These are phyloP conservation scores for Trachythela sp. DNA, from an alignment of 64 coral and sea anemone species.

Conservation along the genomic window DNA sequence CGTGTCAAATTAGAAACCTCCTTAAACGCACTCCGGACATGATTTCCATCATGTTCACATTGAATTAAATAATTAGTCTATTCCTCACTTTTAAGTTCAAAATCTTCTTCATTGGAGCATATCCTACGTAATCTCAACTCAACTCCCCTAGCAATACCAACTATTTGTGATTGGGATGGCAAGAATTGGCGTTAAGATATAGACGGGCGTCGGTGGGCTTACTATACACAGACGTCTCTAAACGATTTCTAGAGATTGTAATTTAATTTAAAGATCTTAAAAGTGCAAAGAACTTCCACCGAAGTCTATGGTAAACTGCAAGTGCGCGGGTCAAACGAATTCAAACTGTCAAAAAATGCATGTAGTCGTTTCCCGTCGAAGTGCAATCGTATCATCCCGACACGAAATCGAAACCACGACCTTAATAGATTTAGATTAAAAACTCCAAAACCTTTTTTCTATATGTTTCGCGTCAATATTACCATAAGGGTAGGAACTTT, in stretches of 20 bases:
- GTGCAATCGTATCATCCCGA: background rate
- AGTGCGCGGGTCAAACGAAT: background rate
- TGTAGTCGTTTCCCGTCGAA: background rate
- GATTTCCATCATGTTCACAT: background rate
- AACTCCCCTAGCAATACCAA: background rate
- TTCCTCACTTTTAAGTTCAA: background rate
- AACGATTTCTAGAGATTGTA: background rate
- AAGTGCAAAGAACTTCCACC: background rate
- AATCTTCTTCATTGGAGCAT: background rate
- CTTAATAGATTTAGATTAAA: background rate
- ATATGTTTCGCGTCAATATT: background rate
- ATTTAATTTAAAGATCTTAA: background rate
- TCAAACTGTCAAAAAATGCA: background rate
- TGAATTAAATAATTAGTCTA: background rate
- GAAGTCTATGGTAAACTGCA: background rate
- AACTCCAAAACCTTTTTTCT: background rate
- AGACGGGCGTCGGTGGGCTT: background rate
- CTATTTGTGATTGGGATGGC: background rate
- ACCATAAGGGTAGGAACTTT: background rate
- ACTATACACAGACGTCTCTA: slow-evolving; percentile 8
- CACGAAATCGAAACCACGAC: background rate
- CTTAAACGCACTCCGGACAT: background rate
- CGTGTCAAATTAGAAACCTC: background rate
- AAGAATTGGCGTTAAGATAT: slow-evolving; percentile 2
- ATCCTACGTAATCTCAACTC: background rate